Conservation (phyloP, 1,140 invertebrate genomes). For the Belonocnema kinseyi region DNA sequence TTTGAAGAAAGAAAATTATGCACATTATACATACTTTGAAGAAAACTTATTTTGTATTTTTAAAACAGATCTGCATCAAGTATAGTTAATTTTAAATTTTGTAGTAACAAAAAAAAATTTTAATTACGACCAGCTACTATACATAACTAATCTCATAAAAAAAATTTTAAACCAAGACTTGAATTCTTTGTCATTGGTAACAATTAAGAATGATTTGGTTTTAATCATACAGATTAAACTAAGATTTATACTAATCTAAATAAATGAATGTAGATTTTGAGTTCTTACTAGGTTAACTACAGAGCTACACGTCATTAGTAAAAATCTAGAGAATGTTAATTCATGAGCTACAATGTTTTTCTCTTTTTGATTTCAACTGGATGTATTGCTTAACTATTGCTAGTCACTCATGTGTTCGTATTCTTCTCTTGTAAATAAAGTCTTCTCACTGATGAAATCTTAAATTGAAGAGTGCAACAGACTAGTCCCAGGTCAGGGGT, state of each 20-base stretch:
- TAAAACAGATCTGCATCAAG: too few relatives aligned
- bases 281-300: not conserved
- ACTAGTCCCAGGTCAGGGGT: slow-evolving; percentile 6
- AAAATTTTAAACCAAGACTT: not conserved
- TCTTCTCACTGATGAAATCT: slow-evolving; percentile 2
- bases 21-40: too few relatives aligned
- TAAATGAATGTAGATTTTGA: slow-evolving; percentile 1
- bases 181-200: not conserved
- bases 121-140: too few relatives aligned
- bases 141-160: not conserved
- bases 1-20: too few relatives aligned
- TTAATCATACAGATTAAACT: slow-evolving; percentile 8
- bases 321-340: not conserved
- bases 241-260: slow-evolving; percentile 12
- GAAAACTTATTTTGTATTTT: too few relatives aligned
- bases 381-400: not conserved
- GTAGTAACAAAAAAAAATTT: too few relatives aligned
- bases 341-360: too few relatives aligned
- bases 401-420: not conserved
- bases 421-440: not conserved
- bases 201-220: slow-evolving; percentile 21
- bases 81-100: too few relatives aligned
- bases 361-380: too few relatives aligned
- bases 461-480: slow-evolving; percentile 22
- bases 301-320: not conserved